Percentiles rank a stretch among this genome's conserved stretches.
These are phyloP conservation scores for Anguilla pacifica DNA, from an alignment of 2,797 vertebrate genomes.

Conservation along the genomic window DNA sequence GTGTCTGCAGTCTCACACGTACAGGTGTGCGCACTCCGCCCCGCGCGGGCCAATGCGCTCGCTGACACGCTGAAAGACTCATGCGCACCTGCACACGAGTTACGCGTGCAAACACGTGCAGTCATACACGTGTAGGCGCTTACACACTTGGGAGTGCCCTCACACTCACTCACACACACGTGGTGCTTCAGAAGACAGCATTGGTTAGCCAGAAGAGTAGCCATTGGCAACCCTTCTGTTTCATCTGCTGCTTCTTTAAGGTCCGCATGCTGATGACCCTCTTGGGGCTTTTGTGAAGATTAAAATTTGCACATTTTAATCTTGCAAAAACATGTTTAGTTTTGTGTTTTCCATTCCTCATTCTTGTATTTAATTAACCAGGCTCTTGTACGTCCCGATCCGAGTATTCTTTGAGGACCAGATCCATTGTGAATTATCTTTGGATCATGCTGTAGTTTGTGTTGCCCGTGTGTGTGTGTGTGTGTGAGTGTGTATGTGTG, in stretches of 20 bases:
- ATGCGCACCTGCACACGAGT: background rate
- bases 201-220: background rate
- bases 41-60: background rate
- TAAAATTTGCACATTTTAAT: slow-evolving; percentile 37
- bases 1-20: no score
- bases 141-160: background rate
- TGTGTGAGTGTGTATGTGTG: slow-evolving; percentile 9
- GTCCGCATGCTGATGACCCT: slow-evolving; percentile 38
- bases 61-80: background rate
- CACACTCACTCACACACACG: background rate
- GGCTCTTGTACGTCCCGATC: background rate
- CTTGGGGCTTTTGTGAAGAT: slow-evolving; percentile 38
- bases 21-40: background rate
- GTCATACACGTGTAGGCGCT: background rate
- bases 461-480: background rate
- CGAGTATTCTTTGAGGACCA: background rate
- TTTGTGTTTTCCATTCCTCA: background rate
- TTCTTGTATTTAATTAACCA: background rate
- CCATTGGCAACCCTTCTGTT: background rate
- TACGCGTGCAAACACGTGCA: background rate
- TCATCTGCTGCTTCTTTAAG: background rate
- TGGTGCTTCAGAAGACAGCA: background rate
- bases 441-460: background rate
- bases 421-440: background rate
- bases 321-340: slow-evolving; percentile 32